Percentiles rank a stretch among this genome's conserved stretches.
These are phyloP conservation scores for Apodemia hepburni DNA, from an alignment of 2,888 invertebrate genomes.

Conservation along the genomic window DNA sequence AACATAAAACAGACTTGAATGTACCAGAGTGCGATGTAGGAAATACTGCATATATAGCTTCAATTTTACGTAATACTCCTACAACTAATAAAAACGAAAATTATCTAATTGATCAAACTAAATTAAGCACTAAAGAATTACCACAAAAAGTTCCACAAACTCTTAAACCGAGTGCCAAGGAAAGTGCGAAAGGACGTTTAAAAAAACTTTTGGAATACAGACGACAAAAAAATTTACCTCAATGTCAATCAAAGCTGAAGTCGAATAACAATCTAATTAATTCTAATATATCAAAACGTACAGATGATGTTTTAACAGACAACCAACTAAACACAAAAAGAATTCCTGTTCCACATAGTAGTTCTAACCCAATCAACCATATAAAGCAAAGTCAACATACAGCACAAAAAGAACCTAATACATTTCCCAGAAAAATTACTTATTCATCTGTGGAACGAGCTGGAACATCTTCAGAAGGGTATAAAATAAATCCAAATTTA, in stretches of 20 bases:
- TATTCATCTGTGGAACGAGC: not conserved
- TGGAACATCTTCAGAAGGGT: not conserved
- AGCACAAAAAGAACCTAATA: not conserved
- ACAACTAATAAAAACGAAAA: not conserved
- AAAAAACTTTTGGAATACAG: slow-evolving; percentile 52
- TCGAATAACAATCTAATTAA: not conserved
- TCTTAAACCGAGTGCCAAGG: slow-evolving; percentile 24
- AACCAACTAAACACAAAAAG: not conserved
- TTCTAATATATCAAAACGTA: slow-evolving; percentile 20
- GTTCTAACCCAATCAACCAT: not conserved
- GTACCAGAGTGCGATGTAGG: slow-evolving; percentile 7
- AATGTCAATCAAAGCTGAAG: slow-evolving; percentile 22
- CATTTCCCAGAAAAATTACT: not conserved
- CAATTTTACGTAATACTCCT: not conserved
- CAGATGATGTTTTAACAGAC: not conserved
- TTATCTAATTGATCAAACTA: not conserved
- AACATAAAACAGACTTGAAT: not conserved
- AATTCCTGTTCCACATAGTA: not conserved
- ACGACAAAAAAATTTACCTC: slow-evolving; percentile 37
- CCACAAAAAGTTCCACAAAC: not conserved
- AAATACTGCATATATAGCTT: not conserved
- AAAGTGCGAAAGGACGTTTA: slow-evolving; percentile 50
- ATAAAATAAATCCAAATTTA: not conserved
- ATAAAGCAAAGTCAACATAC: too few relatives aligned
- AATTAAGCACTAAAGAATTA: not conserved